A percentile compares a stretch with the other conserved stretches of the same genome.
Conservation (phyloP, 64 coral and sea anemone species). For the Stichodactyla mertensii region DNA sequence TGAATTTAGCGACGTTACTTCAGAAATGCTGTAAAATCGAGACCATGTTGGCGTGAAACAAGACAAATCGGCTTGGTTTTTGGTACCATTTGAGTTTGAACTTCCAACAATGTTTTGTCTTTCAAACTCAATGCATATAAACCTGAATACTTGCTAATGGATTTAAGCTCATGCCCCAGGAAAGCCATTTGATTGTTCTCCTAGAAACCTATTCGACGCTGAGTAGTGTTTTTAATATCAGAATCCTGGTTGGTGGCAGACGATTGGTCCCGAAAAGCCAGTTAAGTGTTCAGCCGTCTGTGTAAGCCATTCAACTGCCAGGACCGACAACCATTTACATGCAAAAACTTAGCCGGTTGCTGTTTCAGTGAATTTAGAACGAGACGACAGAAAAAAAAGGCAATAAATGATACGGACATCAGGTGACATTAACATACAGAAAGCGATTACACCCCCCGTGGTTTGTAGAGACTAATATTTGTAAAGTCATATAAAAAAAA, state of each 20-base stretch:
- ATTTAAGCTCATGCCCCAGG: not conserved
- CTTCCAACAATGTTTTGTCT: not conserved
- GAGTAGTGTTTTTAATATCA: constrained; percentile 1
- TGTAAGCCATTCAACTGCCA: not conserved
- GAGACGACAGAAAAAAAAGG: not conserved
- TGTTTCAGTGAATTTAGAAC: not conserved
- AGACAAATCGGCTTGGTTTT: not conserved
- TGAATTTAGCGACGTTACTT: not conserved
- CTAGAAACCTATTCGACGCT: not conserved
- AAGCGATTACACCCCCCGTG: not conserved
- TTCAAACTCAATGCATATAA: not conserved
- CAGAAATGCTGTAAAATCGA: not conserved
- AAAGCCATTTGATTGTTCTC: constrained; percentile 16
- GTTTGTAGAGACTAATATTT: not conserved
- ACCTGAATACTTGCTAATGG: not conserved
- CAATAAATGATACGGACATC: not conserved
- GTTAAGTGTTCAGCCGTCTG: not conserved
- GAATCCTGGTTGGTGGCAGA: not conserved
- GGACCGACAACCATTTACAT: not conserved
- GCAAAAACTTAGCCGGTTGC: not conserved
- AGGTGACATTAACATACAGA: constrained; percentile 1
- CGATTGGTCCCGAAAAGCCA: not conserved
- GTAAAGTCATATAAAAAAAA: not conserved
- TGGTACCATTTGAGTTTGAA: not conserved
- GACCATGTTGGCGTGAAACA: not conserved